Conservation (phyloP, 2,113 vertebrate species). For the Pongo pygmaeus region DNA sequence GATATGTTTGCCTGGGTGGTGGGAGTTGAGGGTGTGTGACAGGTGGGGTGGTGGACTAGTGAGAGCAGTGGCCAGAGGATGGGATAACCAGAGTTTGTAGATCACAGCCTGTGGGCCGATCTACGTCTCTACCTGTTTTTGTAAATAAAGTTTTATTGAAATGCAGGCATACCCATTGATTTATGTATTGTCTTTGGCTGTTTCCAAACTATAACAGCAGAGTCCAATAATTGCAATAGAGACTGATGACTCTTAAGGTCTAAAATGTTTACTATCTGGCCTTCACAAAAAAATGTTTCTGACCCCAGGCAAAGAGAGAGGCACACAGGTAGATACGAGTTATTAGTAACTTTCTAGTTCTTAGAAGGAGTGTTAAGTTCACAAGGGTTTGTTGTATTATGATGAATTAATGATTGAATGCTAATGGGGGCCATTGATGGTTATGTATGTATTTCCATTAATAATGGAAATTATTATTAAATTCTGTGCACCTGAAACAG, state of each 20-base stretch:
- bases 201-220: background rate
- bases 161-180: background rate
- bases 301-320: background rate
- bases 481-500: background rate
- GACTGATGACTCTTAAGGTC: rapidly evolving
- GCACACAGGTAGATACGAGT: background rate
- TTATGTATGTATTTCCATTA: background rate
- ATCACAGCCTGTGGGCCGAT: background rate
- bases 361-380: background rate
- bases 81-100: background rate
- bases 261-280: background rate
- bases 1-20: background rate
- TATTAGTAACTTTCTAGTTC: background rate
- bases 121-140: background rate
- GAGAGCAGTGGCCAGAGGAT: background rate
- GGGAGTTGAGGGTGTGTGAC: background rate
- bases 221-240: background rate
- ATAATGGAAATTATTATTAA: background rate
- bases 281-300: background rate
- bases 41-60: background rate
- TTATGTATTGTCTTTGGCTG: background rate
- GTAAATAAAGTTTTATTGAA: background rate
- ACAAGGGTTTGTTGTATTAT: background rate
- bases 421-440: too few relatives aligned
- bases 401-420: background rate